Evolutionary conservation across 2,797 vertebrate genomes (phyloP).

Genomic region (Carapus acus): DNA sequence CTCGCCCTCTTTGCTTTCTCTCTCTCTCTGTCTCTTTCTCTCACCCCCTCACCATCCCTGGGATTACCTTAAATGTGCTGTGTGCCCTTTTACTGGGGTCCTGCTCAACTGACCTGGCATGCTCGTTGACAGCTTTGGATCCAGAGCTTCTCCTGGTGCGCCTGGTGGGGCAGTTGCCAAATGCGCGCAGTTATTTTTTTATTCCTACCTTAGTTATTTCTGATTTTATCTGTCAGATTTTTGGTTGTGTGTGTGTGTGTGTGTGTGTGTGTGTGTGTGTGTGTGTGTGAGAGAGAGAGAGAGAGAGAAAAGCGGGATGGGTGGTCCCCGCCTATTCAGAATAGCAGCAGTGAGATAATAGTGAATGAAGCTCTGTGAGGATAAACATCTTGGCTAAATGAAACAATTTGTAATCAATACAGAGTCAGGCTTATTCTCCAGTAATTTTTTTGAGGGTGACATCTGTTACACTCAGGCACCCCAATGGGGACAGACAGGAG

Average conservation of each 20-base stretch:
- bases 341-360: constrained; percentile 20
- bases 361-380: constrained; percentile 26
- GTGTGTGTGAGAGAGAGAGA: constrained; percentile 8
- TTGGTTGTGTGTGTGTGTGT: too few species aligned
- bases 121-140: constrained; percentile 66
- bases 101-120: constrained; percentile 72
- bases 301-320: constrained; percentile 26
- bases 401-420: constrained; percentile 32
- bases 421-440: constrained; percentile 27
- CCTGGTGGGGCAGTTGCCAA: constrained; percentile 26
- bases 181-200: too few species aligned
- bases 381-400: constrained; percentile 32
- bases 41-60: constrained; percentile 67
- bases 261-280: constrained; percentile 7
- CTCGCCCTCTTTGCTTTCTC: constrained; percentile 25
- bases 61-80: constrained; percentile 80
- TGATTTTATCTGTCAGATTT: too few species aligned
- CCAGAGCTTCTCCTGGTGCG: constrained; percentile 60
- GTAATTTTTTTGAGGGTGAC: constrained; percentile 2
- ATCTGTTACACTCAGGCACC: neutral
- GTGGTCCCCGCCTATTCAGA: constrained; percentile 12
- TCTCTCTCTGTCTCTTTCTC: constrained; percentile 35
- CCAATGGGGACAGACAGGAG: constrained; percentile 3
- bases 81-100: constrained; percentile 62
- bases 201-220: too few species aligned